Evolutionary conservation across 53 echinoderm and acorn worm species (phyloP), one percentile per base, ranked within the genome.

Genomic region (Antedon mediterranea): DNA sequence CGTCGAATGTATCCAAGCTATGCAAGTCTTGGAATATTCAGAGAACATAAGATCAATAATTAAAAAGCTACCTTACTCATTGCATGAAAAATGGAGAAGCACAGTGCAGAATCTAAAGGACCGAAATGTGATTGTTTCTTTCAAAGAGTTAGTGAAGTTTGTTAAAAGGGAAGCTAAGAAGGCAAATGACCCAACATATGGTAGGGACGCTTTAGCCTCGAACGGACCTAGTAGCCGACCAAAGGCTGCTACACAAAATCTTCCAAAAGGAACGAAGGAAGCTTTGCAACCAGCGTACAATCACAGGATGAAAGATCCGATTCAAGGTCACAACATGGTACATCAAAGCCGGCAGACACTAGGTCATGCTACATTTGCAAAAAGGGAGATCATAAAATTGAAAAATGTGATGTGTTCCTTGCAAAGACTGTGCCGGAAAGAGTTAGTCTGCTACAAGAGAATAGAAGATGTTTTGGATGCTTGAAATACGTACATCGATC

Each of bases 31-130:
- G 41, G 41, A 41, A 13, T 41, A 41, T 13, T 41, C 41, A 41
- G 41, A 41, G 13, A 41, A 41, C 41, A 41, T 41, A 41, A 41
- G 13, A 13, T 7, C 5, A 7, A 41, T 41, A 7, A 13, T 41
- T 30, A 78, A 75, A 80, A 83, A 87, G 79, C 80, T 87, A n/a
- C 87, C 80, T 11, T 83, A 79, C 80, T 75, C 75, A 14, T 74
- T 76, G 75, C 87, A 87, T 33, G 83, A 87, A 76, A 87, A 80
- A 79, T 87, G 83, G 87, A 83, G 87, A 72, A 34, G 32, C 76
- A 43, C 37, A 23, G 87, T 87, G 18, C 78, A 76, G 28, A 42
- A 82, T 41, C 72, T 43, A 34, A 79, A 74, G 15, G 33, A 43
- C 28, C 72, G 72, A 42, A 75, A 82, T 30, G 73, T 80, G 70